Evolutionary conservation across 2,797 vertebrate species (phyloP), one percentile per base, ranked within the genome.

Genomic region (Coregonus ussuriensis): DNA sequence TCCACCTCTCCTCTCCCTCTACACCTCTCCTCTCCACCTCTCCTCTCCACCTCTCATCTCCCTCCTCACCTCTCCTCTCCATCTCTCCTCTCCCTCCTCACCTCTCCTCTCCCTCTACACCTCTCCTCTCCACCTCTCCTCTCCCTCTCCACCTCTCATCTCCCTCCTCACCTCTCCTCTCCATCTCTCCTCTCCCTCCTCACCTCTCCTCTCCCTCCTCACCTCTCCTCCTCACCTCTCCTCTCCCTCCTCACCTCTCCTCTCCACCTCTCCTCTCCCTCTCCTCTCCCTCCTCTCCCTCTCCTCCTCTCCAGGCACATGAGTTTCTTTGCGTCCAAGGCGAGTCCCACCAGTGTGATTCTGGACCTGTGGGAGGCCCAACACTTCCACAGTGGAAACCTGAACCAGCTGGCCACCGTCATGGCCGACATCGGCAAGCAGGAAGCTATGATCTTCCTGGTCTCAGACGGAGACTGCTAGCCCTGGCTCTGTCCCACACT

Each of bases 351-450:
- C 62, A 97, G 97, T 89, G 93, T 97, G 93, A 98, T 99, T 92
- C 96, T 99, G 93, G 98, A 98, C 95, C 94, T 99, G 86, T 99
- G 98, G 98, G 98, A 99, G 93, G 94, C 97, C 0, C 95, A 96
- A 77, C 98, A 99, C 91, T 99, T 99, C 93, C 97, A 97, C 94
- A 97, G 94, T 3, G 97, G 98, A 88, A 99, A 98, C 95, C 97
- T 99, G 93, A 96, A 97, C 82, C 97, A 98, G 94, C 93, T 99
- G 92, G 98, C 98, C 0, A 92, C 96, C 0, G 96, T 98, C 4
- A 98, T 99, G 96, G 97, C 98, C 0, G 97, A 98, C 89, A 96
- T 99, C 74, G 98, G 98, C 93, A 98, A 98, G 91, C 98, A 98
- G 89, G 97, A 99, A 37, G 86, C 96, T 85, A 96, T 97, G 93